phyloP scores from a whole-genome alignment of 23 tunicate species.

The Styela clava region DNA sequence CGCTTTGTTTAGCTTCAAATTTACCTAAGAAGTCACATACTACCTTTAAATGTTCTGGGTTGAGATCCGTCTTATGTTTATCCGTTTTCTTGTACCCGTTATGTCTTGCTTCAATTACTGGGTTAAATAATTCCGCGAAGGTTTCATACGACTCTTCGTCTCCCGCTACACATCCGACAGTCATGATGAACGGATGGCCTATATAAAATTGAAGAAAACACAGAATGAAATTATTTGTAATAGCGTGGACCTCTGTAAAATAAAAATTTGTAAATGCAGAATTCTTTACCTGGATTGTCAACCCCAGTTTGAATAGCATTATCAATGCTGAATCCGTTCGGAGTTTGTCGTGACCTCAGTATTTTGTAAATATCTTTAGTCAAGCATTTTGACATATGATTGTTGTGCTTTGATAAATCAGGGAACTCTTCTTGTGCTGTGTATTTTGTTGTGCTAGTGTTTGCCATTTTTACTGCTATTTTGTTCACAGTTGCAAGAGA shows the following conservation, averaged over 20 bases:
- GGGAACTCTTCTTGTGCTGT: slow-evolving; percentile 90
- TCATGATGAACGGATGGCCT: slow-evolving; percentile 99
- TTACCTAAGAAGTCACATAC: too few relatives aligned
- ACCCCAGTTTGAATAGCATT: slow-evolving; percentile 40
- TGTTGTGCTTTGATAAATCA: slow-evolving; percentile 77
- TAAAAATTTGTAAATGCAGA: too few relatives aligned
- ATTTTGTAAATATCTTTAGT: slow-evolving; percentile 60
- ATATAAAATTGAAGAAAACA: too few relatives aligned
- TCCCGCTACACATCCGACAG: slow-evolving; percentile 98
- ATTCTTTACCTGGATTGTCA: slow-evolving; percentile 39
- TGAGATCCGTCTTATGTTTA: slow-evolving; percentile 88
- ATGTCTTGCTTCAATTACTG: slow-evolving; percentile 90
- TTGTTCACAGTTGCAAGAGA: too few relatives aligned
- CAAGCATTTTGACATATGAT: slow-evolving; percentile 59
- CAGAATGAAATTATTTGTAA: too few relatives aligned
- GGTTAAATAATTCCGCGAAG: slow-evolving; percentile 91
- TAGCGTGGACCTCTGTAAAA: too few relatives aligned
- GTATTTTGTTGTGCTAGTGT: slow-evolving; percentile 21
- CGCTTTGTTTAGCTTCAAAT: not conserved
- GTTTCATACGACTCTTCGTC: slow-evolving; percentile 88
- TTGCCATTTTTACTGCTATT: not conserved
- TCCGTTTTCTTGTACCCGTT: slow-evolving; percentile 84
- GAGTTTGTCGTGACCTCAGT: slow-evolving; percentile 51
- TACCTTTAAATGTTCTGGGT: slow-evolving; percentile 50
- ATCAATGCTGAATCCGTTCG: slow-evolving; percentile 65